Evolutionary conservation across 2,113 vertebrate species (phyloP).

Genomic region (Cyanoderma ruficeps): DNA sequence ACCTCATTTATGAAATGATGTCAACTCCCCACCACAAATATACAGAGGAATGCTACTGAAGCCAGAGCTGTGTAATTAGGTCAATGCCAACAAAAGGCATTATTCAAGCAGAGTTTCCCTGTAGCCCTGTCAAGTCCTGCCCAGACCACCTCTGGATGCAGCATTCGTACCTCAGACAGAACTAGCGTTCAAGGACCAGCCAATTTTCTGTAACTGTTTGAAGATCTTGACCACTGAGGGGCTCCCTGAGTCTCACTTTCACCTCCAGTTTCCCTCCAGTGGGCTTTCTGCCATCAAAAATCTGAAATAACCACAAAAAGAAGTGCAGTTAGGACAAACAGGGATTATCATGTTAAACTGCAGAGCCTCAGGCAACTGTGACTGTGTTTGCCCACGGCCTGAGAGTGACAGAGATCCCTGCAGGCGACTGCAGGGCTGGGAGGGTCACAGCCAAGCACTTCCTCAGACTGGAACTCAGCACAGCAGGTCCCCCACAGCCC

Average conservation of each 20-base stretch:
- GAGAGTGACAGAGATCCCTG: background rate
- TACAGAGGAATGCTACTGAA: background rate
- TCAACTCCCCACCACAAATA: background rate
- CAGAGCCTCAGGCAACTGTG: background rate
- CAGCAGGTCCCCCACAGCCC: background rate
- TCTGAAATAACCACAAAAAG: slow-evolving; percentile 71
- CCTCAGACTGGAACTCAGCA: background rate
- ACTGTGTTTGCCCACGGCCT: background rate
- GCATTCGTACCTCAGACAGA: background rate
- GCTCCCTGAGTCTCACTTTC: slow-evolving; percentile 90
- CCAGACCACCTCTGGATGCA: background rate
- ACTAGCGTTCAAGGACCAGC: slow-evolving; percentile 86
- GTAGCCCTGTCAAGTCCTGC: background rate
- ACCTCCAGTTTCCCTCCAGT: slow-evolving; percentile 94
- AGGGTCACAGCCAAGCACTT: background rate
- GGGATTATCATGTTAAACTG: fast-evolving
- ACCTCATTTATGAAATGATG: slow-evolving; percentile 2
- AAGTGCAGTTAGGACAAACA: background rate
- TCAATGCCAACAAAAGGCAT: background rate
- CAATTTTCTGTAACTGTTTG: slow-evolving; percentile 89
- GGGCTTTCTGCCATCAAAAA: slow-evolving; percentile 91
- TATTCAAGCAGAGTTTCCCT: background rate
- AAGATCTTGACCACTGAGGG: slow-evolving; percentile 88
- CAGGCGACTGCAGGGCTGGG: background rate
- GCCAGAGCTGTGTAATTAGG: background rate